Evolutionary conservation across 2,113 vertebrate genomes (phyloP), one percentile per base, ranked within the genome.

Genomic region (Gavia stellata): DNA sequence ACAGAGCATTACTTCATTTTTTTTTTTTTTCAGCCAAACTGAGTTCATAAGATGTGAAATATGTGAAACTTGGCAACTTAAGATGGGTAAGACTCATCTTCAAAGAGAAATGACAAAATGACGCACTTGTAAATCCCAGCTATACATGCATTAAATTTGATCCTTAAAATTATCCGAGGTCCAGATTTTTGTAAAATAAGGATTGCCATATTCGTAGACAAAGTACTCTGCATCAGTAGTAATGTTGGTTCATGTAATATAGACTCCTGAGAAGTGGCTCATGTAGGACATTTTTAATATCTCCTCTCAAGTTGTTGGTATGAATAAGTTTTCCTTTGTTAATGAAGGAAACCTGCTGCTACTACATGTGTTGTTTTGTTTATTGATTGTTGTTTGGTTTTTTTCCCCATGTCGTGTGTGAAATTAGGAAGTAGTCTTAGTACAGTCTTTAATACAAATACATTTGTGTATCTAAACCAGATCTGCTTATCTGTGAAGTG

Each of bases 31-130:
- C 36, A 92, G 55, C 65, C 62, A 72, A 45, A 86, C 25, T n/a
- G 77, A 86, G 63, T 87, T 93, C 29, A 19, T 86, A 92, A 79
- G 86, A 96, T 94, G 79, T 87, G 91, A 94, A 94, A 94, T 94
- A 92, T 4, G 65, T 0, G 53, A 92, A 97, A 96, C 92, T 95
- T 96, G 94, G 96, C 96, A 93, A 77, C 81, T 79, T 85, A 61
- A 73, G 74, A 83, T 93, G 92, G 31, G 34, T 50, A 90, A 90
- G 62, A 73, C 87, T 97, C 86, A 85, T 94, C 94, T 95, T 95
- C 96, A 95, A 96, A 97, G 94, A 87, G 92, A 81, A 91, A 91
- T 77, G 89, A 24, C 52, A 94, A 63, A 94, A 79, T 96, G 91
- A 96, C 42, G 45, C 75, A 86, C 68, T 93, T 96, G 53, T 92